Evolutionary conservation across 2,797 vertebrate genomes (phyloP).

Genomic region (Falco biarmicus): DNA sequence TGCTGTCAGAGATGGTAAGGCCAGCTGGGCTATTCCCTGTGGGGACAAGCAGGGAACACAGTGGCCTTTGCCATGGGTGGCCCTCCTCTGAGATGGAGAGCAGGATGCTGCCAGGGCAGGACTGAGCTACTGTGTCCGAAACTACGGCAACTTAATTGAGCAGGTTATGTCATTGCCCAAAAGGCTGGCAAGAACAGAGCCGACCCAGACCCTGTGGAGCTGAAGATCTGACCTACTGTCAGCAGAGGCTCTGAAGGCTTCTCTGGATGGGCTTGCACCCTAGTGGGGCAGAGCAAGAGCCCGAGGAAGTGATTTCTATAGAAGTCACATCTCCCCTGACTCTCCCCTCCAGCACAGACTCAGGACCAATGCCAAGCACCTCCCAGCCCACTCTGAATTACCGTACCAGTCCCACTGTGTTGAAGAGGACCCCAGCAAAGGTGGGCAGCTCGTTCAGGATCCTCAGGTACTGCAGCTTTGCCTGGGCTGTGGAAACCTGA

Average conservation of each 20-base stretch:
- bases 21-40: not conserved
- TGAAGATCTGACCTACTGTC: not conserved
- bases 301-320: not conserved
- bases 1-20: not conserved
- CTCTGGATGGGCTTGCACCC: not conserved
- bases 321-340: not conserved
- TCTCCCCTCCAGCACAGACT: not conserved
- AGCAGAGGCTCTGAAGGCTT: not conserved
- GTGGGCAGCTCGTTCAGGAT: constrained; percentile 97
- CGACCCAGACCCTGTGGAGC: not conserved
- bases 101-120: not conserved
- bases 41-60: fast-evolving
- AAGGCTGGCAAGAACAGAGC: not conserved
- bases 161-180: fast-evolving
- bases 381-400: not conserved
- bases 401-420: constrained; percentile 95
- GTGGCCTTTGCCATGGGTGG: not conserved
- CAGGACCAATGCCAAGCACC: not conserved
- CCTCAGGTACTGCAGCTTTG: constrained; percentile 97
- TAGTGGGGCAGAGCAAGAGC: not conserved
- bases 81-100: fast-evolving
- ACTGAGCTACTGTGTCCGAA: not conserved
- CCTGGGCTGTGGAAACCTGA: constrained; percentile 93
- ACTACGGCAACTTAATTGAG: not conserved
- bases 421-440: constrained; percentile 95